A percentile compares a stretch with the other conserved stretches of the same genome.
Evolutionary conservation across 2,888 invertebrate genomes (phyloP).

Genomic region (Cylindroiulus punctatus): DNA sequence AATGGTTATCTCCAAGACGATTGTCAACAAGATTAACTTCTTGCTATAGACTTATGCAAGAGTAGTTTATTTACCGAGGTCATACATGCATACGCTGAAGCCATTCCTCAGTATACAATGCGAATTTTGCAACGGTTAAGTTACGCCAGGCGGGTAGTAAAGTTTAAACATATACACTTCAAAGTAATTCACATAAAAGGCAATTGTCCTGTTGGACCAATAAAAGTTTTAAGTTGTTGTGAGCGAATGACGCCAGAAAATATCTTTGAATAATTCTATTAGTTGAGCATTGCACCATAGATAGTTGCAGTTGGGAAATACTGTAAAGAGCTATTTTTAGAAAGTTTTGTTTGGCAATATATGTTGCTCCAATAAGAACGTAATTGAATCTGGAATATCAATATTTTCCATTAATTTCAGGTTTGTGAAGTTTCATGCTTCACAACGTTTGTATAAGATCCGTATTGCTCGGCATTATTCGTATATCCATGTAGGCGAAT

Average conservation of each 20-base stretch:
- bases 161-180: constrained; percentile 1
- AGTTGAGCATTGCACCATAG: neutral
- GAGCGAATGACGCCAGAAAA: neutral
- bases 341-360: too few relatives aligned
- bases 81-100: neutral
- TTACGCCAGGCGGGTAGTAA: neutral
- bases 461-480: too few relatives aligned
- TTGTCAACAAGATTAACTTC: constrained; percentile 1
- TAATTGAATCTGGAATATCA: too few relatives aligned
- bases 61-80: neutral
- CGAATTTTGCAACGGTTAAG: neutral
- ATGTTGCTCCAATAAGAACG: too few relatives aligned
- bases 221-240: constrained; percentile 5
- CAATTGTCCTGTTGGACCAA: neutral
- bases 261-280: neutral
- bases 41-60: neutral
- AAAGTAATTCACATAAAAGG: neutral
- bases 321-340: too few relatives aligned
- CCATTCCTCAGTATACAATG: neutral
- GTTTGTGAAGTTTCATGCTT: too few relatives aligned
- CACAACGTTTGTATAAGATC: too few relatives aligned
- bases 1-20: neutral
- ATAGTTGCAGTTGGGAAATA: neutral
- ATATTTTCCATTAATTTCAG: too few relatives aligned
- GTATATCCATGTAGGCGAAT: too few relatives aligned